Evolutionary conservation across 2,113 vertebrate genomes (phyloP).

Genomic region (Equus przewalskii): DNA sequence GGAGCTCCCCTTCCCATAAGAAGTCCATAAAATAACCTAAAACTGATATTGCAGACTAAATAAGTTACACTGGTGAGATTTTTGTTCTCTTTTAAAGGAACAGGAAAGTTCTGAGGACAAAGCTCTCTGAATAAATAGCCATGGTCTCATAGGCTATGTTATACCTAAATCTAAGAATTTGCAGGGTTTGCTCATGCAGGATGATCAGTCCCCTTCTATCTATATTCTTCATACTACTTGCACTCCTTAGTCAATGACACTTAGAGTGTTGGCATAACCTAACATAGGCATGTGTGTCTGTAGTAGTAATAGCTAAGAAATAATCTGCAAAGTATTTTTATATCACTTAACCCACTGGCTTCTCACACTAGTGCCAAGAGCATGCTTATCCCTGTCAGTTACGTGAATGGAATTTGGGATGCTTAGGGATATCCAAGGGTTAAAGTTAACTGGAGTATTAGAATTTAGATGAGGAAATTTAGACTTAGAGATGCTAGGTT

Average conservation of each 20-base stretch:
- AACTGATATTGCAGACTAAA: slow-evolving; percentile 6
- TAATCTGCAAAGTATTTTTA: neutral
- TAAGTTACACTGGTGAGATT: neutral
- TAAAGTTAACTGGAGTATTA: neutral
- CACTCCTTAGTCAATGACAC: neutral
- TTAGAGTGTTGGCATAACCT: neutral
- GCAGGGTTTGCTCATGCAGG: neutral
- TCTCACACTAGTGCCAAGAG: neutral
- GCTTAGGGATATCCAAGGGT: neutral
- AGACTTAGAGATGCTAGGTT: neutral
- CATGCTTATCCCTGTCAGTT: neutral
- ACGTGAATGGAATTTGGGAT: neutral
- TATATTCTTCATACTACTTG: neutral
- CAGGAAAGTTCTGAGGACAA: neutral
- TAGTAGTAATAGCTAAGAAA: neutral
- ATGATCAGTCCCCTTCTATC: neutral
- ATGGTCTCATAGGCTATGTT: neutral
- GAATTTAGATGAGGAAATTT: slow-evolving; percentile 38
- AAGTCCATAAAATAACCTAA: neutral
- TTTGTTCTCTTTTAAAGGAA: slow-evolving; percentile 47
- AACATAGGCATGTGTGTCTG: neutral
- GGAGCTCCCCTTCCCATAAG: neutral
- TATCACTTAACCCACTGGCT: neutral
- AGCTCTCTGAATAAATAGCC: neutral
- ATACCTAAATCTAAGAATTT: neutral